Conservation (phyloP, 2,113 vertebrate genomes). For the Elaphurus davidianus region DNA sequence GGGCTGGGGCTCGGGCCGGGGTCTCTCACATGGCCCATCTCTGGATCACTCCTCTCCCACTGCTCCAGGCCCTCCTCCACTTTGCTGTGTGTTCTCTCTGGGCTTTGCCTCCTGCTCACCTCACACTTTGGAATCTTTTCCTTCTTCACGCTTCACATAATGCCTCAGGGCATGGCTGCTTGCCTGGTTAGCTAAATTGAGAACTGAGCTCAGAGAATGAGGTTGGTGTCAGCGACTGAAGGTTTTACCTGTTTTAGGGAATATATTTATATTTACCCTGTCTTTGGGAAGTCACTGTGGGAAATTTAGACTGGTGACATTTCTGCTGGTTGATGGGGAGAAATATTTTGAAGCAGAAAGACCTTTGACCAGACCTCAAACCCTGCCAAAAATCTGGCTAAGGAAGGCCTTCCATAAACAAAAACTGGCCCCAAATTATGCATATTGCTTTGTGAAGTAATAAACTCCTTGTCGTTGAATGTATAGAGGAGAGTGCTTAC, state of each 20-base stretch:
- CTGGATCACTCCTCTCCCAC: not conserved
- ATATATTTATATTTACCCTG: constrained; percentile 19
- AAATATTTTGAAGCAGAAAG: constrained; percentile 38
- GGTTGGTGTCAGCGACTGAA: not conserved
- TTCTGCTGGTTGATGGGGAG: constrained; percentile 36
- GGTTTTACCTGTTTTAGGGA: not conserved
- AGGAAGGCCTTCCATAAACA: not conserved
- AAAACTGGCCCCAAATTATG: not conserved
- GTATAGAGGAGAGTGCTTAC: not conserved
- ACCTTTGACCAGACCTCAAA: not conserved
- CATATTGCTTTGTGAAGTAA: not conserved
- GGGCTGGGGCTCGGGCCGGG: not conserved
- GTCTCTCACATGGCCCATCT: not conserved
- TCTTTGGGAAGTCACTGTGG: not conserved
- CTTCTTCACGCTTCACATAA: not conserved
- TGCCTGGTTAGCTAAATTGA: constrained; percentile 6
- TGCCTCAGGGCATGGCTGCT: not conserved
- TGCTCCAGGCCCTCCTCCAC: too few relatives aligned
- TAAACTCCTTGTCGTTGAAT: not conserved
- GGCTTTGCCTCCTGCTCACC: not conserved
- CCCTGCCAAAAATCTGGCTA: not conserved
- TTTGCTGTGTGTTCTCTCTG: not conserved
- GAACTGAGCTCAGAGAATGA: constrained; percentile 20
- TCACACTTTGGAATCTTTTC: not conserved
- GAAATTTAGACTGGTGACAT: constrained; percentile 1